Percentiles rank a stretch among this genome's conserved stretches.
Evolutionary conservation across 2,888 invertebrate genomes (phyloP).

Genomic region (Pollenia labialis): DNA sequence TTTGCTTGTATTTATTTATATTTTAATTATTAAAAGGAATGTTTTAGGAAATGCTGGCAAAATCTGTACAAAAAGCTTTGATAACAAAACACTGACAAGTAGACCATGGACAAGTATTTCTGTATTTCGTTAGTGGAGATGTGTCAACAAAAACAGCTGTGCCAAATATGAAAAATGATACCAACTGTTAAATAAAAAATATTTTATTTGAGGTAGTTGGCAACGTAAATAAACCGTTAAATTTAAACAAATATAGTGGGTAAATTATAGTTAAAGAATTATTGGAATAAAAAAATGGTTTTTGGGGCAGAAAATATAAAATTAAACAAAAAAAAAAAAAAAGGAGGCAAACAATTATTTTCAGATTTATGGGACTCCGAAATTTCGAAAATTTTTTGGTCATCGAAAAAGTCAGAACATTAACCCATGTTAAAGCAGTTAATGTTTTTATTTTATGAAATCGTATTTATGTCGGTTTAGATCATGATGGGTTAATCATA

Average conservation of each 20-base stretch:
- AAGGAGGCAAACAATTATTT: too few species aligned
- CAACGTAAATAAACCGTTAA: slow-evolving; percentile 38
- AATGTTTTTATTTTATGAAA: too few species aligned
- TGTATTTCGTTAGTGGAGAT: not conserved
- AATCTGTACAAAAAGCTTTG: not conserved
- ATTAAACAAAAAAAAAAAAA: too few species aligned
- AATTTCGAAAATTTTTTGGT: too few species aligned
- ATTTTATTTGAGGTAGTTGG: slow-evolving; percentile 29
- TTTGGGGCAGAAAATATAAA: too few species aligned
- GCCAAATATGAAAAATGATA: not conserved
- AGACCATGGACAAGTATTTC: not conserved
- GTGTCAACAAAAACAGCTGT: slow-evolving; percentile 55
- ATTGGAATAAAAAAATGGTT: too few species aligned
- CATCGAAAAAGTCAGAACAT: too few species aligned
- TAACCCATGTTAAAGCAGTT: too few species aligned
- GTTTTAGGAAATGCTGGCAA: slow-evolving; percentile 40
- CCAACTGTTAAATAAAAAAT: slow-evolving; percentile 37
- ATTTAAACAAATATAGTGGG: not conserved
- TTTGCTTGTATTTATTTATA: not conserved
- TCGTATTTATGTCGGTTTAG: too few species aligned
- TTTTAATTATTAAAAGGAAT: slow-evolving; percentile 51
- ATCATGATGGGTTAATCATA: too few species aligned
- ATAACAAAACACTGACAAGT: not conserved
- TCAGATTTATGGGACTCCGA: too few species aligned
- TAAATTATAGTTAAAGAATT: too few species aligned